These are phyloP conservation scores for Crocodylus rhombifer DNA, from an alignment of 2,797 vertebrate genomes.

Conservation along the genomic window DNA sequence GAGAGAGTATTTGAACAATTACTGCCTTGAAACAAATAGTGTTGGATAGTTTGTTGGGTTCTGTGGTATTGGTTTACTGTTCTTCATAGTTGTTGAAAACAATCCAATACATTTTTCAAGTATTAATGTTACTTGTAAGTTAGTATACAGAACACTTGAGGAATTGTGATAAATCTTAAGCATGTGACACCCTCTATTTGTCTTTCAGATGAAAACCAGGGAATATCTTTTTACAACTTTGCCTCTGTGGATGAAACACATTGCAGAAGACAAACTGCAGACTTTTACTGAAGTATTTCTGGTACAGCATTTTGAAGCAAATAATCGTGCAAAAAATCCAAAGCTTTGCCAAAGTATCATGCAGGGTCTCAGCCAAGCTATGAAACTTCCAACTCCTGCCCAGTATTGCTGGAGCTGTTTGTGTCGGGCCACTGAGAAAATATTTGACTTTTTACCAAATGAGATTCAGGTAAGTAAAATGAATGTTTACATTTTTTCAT, in stretches of 20 bases:
- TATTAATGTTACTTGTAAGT: not conserved
- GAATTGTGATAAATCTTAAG: not conserved
- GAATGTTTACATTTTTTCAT: constrained; percentile 69
- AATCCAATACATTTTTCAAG: not conserved
- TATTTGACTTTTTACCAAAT: constrained; percentile 90
- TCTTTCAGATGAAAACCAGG: constrained; percentile 82
- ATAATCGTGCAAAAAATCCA: constrained; percentile 48
- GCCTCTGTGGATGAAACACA: constrained; percentile 91
- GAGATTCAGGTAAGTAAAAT: constrained; percentile 86
- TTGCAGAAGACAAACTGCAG: constrained; percentile 92
- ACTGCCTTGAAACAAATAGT: not conserved
- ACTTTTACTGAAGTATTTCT: constrained; percentile 86
- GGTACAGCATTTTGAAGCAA: constrained; percentile 85
- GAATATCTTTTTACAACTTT: constrained; percentile 85
- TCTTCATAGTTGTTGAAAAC: not conserved
- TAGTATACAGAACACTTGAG: not conserved
- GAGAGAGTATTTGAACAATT: not conserved
- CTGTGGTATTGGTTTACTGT: not conserved
- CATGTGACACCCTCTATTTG: constrained; percentile 30
- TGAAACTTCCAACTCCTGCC: constrained; percentile 90
- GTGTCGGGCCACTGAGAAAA: constrained; percentile 85
- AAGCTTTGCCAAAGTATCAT: constrained; percentile 83
- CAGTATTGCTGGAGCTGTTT: constrained; percentile 89
- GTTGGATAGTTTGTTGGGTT: not conserved
- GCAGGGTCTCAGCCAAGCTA: constrained; percentile 87